Evolutionary conservation across 2,797 vertebrate genomes (phyloP).

Genomic region (Liparis tanakae): DNA sequence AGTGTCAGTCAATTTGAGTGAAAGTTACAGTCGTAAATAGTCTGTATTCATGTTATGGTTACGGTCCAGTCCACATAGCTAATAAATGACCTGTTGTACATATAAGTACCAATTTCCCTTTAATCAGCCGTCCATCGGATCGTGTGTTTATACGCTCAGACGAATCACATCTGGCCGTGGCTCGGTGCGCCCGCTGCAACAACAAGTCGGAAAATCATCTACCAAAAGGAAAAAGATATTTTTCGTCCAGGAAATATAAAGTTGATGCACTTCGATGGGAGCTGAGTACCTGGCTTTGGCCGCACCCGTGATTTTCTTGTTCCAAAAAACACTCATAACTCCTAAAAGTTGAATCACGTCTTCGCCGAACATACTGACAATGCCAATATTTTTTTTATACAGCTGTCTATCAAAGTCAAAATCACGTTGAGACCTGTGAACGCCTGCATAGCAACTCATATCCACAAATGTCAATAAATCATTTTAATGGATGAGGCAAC

Average conservation of each 20-base stretch:
- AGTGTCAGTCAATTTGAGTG: not conserved
- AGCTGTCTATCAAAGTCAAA: not conserved
- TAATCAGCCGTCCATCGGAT: constrained; percentile 7
- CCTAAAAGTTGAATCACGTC: not conserved
- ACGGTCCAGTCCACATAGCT: not conserved
- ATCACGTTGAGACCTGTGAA: not conserved
- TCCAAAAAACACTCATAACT: not conserved
- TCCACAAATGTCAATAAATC: constrained; percentile 31
- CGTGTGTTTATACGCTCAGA: not conserved
- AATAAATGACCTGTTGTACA: constrained; percentile 2
- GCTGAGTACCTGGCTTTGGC: not conserved
- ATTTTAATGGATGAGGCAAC: constrained; percentile 16
- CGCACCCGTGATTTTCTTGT: not conserved
- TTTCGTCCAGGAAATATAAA: constrained; percentile 1
- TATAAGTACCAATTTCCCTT: constrained; percentile 19
- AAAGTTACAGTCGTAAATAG: not conserved
- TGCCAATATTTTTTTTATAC: not conserved
- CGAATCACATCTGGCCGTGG: constrained; percentile 16
- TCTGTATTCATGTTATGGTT: not conserved
- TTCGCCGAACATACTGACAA: not conserved
- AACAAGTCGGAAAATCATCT: constrained; percentile 2
- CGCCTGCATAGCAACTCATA: constrained; percentile 15
- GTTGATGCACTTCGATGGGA: not conserved
- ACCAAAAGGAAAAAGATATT: constrained; percentile 11
- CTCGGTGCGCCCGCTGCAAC: not conserved